Evolutionary conservation across 1,140 invertebrate genomes (phyloP), one percentile per base, ranked within the genome.

Genomic region (Dendroctonus valens): DNA sequence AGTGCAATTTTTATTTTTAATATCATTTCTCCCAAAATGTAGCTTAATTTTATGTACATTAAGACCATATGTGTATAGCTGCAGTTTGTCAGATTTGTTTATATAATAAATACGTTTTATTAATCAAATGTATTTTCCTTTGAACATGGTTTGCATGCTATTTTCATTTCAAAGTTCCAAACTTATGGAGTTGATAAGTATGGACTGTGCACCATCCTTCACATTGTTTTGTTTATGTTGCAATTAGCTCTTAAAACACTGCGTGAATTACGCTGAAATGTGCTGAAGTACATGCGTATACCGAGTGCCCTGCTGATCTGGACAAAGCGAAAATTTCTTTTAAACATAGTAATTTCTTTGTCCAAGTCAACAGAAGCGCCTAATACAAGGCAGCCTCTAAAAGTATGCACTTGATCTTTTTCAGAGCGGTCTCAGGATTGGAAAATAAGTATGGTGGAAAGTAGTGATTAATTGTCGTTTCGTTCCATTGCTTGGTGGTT

Each of bases 131-230:
- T 63, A 38, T 51, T 51, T 61, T 51, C 5, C 26, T 61, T 51
- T 59, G n/a, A n/a, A 9, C 15, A 11, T 14, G 53, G 9, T 55
- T 39, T 11, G 53, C 15, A n/a, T 59, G 40, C 46, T 59, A 40
- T 26, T 26, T 26, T 26, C 26, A 26, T 26, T 15, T 42, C 11
- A 9, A 44, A 14, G 6, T 39, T 42, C 49, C 40, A 63, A 63
- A 63, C n/a, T 54, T 54, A 67, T 67, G 65, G 65, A 67, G 65
- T 67, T 67, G 65, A 67, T 67, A 67, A 67, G 57, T 67, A 58
- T 67, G 52, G 51, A 59, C 26, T 65, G 12, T 54, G 65, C 65
- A 67, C 65, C 39, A 52, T 61, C 38, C 39, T 12, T 55, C 64
- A 59, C 64, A 40, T 58, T 58, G 9, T 41, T 58, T 12, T 58